Percentiles rank a stretch among this genome's conserved stretches.
Evolutionary conservation across 2,113 vertebrate genomes (phyloP).

Genomic region (Barnardius zonarius): DNA sequence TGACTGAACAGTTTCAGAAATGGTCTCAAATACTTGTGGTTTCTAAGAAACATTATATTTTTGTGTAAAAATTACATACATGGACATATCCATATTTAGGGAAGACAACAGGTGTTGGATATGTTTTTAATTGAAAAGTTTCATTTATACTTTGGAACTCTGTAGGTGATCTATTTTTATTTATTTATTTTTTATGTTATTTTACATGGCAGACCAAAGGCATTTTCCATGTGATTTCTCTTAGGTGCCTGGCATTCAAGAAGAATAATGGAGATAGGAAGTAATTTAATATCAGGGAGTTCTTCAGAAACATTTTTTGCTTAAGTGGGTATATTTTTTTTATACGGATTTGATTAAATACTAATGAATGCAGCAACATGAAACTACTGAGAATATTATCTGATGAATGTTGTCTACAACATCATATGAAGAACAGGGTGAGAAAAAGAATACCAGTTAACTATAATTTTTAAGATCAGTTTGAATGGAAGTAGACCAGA

Average conservation of each 20-base stretch:
- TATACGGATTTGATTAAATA: background rate
- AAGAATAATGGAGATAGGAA: background rate
- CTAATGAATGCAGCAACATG: background rate
- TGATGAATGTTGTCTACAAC: background rate
- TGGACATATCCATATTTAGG: background rate
- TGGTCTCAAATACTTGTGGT: background rate
- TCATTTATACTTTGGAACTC: background rate
- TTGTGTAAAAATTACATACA: background rate
- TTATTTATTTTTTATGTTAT: background rate
- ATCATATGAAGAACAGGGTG: background rate
- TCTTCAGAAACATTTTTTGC: background rate
- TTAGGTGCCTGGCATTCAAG: background rate
- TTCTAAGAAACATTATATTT: background rate
- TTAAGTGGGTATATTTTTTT: background rate
- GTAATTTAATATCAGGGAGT: background rate
- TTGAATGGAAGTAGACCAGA: background rate
- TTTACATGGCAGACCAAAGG: background rate
- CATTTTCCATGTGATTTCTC: background rate
- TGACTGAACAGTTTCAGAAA: background rate
- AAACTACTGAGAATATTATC: background rate
- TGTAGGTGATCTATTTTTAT: background rate
- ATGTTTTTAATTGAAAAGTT: background rate
- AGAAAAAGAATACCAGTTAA: background rate
- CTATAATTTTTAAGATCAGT: background rate
- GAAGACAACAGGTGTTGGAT: background rate